Percentiles rank a stretch among this genome's conserved stretches.
These are phyloP conservation scores for Nibea coibor DNA, from an alignment of 2,113 vertebrate genomes.

Conservation along the genomic window DNA sequence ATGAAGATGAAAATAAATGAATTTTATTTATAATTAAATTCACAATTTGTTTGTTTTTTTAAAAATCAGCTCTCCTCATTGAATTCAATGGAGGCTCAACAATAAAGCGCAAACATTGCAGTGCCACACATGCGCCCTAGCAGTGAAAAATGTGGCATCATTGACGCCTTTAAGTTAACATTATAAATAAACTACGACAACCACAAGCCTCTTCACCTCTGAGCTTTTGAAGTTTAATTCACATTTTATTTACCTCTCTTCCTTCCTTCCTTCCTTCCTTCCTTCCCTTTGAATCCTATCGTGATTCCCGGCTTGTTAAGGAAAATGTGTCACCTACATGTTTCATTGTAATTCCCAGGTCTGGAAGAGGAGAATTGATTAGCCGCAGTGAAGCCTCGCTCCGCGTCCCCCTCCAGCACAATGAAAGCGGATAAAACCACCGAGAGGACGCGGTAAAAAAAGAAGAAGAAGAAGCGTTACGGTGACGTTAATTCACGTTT, in stretches of 20 bases:
- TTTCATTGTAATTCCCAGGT: slow-evolving; percentile 75
- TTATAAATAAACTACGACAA: not conserved
- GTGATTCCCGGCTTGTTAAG: slow-evolving; percentile 28
- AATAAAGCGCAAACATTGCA: slow-evolving; percentile 48
- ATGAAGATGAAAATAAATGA: slow-evolving; percentile 23
- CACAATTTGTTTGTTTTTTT: no score
- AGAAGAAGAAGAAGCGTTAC: no score
- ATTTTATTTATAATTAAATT: not conserved
- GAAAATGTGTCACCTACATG: slow-evolving; percentile 71
- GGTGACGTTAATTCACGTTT: slow-evolving; percentile 10
- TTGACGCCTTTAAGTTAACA: slow-evolving; percentile 41
- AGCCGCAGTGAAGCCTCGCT: slow-evolving; percentile 60
- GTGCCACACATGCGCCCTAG: slow-evolving; percentile 51
- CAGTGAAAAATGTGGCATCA: slow-evolving; percentile 29
- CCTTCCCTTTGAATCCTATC: slow-evolving; percentile 6
- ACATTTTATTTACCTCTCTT: slow-evolving; percentile 43
- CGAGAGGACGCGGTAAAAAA: slow-evolving; percentile 14
- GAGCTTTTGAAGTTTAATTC: slow-evolving; percentile 34
- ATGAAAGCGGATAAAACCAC: slow-evolving; percentile 18
- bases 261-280: no score
- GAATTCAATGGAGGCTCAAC: slow-evolving; percentile 50
- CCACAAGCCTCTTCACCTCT: no score
- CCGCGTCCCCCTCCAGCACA: not conserved
- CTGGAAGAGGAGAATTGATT: slow-evolving; percentile 45
- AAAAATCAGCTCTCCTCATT: no score